Conservation (phyloP, 2,797 vertebrate species). For the Pterois miles region DNA sequence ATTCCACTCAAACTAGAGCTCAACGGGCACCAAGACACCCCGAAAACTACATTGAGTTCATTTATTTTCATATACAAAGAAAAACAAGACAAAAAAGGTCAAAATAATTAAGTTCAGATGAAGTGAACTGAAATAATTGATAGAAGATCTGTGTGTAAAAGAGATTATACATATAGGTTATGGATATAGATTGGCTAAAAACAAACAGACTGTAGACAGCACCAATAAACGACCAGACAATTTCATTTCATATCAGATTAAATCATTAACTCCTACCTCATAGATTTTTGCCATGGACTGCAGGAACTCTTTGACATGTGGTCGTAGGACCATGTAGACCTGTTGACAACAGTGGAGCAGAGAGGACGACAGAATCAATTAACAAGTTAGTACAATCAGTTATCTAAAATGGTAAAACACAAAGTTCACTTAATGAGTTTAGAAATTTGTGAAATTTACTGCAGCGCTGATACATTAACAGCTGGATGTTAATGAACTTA, state of each 20-base stretch:
- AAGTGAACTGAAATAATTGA: too few species aligned
- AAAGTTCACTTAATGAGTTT: neutral
- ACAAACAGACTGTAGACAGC: too few species aligned
- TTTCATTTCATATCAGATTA: neutral
- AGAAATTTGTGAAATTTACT: neutral
- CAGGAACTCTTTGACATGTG: slow-evolving; percentile 85
- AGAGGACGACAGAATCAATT: neutral
- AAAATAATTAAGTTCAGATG: neutral
- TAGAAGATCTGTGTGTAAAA: too few species aligned
- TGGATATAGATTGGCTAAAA: too few species aligned
- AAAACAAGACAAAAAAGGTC: neutral
- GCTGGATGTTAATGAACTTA: neutral
- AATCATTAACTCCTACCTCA: slow-evolving; percentile 78
- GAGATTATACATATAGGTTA: too few species aligned
- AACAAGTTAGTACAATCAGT: neutral
- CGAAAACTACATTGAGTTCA: neutral
- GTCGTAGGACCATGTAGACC: slow-evolving; percentile 87
- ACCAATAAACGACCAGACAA: neutral
- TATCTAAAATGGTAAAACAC: neutral
- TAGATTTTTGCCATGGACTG: slow-evolving; percentile 84
- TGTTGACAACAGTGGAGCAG: slow-evolving; percentile 28
- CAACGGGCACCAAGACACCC: neutral
- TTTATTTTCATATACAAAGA: neutral
- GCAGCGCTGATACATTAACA: neutral
- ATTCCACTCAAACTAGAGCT: neutral